A percentile compares a stretch with the other conserved stretches of the same genome.
phyloP scores from a whole-genome alignment of 2,797 vertebrate species.

The Paguma larvata region DNA sequence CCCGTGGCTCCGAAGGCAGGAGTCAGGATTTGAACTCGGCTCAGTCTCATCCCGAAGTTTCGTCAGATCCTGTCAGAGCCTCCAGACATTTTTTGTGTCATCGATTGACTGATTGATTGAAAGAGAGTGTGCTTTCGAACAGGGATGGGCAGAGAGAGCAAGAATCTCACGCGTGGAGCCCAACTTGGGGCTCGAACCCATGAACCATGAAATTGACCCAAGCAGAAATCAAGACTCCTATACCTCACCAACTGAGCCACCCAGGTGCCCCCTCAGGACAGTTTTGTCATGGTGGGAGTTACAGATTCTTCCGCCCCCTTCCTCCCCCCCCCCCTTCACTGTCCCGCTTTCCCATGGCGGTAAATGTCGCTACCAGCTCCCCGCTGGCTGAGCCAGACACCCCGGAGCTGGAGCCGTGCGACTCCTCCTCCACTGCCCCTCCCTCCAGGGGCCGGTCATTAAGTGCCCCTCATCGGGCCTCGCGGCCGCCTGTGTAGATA shows the following conservation, averaged over 20 bases:
- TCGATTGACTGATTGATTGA: no score
- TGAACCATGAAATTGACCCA: no score
- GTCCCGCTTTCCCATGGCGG: no score
- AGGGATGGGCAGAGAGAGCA: no score
- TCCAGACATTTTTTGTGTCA: background rate
- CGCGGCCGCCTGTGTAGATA: fast-evolving
- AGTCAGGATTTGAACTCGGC: background rate
- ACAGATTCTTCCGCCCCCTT: no score
- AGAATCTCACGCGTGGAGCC: no score
- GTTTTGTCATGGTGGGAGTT: background rate
- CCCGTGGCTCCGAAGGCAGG: background rate
- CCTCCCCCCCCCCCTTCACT: background rate
- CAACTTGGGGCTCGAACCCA: no score
- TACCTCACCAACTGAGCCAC: no score
- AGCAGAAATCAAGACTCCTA: no score
- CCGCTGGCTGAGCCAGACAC: background rate
- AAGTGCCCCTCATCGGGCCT: background rate
- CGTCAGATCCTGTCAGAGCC: fast-evolving
- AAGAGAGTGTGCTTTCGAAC: no score
- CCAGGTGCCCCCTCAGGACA: no score
- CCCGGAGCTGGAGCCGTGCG: background rate
- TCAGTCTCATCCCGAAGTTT: background rate
- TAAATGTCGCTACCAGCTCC: background rate
- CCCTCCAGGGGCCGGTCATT: background rate
- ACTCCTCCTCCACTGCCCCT: fast-evolving